These are phyloP conservation scores for Napeogenes inachia DNA, from an alignment of 2,888 invertebrate genomes.

Conservation along the genomic window DNA sequence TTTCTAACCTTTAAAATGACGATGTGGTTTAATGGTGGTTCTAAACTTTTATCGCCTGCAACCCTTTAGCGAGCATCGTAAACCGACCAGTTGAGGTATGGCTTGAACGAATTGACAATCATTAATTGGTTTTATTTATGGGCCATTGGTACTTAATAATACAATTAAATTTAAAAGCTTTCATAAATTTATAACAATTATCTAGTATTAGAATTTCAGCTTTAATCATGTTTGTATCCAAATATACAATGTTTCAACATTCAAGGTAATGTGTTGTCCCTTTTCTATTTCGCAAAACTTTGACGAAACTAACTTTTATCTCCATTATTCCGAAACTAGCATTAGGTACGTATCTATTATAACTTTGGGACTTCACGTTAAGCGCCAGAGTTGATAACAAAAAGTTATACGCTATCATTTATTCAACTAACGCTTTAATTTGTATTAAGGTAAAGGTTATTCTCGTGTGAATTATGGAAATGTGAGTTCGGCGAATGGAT, in stretches of 20 bases:
- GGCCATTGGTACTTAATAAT: no score
- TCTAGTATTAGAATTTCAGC: no score
- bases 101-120: no score
- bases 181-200: no score
- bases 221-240: no score
- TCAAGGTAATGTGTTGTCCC: no score
- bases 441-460: neutral
- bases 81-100: constrained; percentile 9
- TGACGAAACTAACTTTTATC: neutral
- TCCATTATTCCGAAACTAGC: neutral
- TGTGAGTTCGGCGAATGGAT: neutral
- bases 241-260: no score
- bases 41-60: constrained; percentile 17
- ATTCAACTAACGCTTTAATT: constrained; percentile 1
- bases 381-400: constrained; percentile 5
- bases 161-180: no score
- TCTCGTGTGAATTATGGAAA: neutral
- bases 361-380: neutral
- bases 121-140: no score
- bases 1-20: constrained; percentile 21
- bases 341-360: neutral
- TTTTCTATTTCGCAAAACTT: neutral
- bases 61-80: constrained; percentile 16
- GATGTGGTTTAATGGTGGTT: constrained; percentile 11
- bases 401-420: constrained; percentile 1